phyloP scores from a whole-genome alignment of 2,113 vertebrate species.

The Guaruba guarouba region DNA sequence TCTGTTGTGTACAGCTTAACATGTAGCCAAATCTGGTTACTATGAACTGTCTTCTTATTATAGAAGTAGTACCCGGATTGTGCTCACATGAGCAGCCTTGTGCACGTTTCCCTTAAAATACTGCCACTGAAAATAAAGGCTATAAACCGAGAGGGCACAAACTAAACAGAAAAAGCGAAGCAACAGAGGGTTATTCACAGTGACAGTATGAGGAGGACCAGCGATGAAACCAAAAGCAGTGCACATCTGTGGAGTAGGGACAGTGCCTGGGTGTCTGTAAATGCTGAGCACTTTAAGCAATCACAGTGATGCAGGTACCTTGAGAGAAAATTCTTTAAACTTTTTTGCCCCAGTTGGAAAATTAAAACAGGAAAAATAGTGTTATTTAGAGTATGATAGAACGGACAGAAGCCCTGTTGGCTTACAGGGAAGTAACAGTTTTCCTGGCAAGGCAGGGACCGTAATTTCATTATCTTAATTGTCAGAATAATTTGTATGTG shows the following conservation, averaged over 20 bases:
- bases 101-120: not conserved
- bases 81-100: not conserved
- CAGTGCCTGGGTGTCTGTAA: not conserved
- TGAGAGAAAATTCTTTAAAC: not conserved
- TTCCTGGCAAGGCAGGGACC: not conserved
- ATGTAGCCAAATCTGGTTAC: not conserved
- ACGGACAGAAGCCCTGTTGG: not conserved
- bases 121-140: not conserved
- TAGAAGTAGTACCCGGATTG: not conserved
- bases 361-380: not conserved
- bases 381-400: not conserved
- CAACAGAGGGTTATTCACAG: not conserved
- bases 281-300: not conserved
- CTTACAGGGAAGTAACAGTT: not conserved
- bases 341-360: not conserved
- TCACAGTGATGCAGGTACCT: not conserved
- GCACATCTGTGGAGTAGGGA: not conserved
- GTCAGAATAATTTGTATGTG: not conserved
- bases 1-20: not conserved
- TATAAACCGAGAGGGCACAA: not conserved
- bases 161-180: not conserved
- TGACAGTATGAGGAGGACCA: not conserved
- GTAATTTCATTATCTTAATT: not conserved
- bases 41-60: not conserved
- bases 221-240: fast-evolving